phyloP scores from a whole-genome alignment of 2,113 vertebrate genomes.

The Charadrius vociferus region DNA sequence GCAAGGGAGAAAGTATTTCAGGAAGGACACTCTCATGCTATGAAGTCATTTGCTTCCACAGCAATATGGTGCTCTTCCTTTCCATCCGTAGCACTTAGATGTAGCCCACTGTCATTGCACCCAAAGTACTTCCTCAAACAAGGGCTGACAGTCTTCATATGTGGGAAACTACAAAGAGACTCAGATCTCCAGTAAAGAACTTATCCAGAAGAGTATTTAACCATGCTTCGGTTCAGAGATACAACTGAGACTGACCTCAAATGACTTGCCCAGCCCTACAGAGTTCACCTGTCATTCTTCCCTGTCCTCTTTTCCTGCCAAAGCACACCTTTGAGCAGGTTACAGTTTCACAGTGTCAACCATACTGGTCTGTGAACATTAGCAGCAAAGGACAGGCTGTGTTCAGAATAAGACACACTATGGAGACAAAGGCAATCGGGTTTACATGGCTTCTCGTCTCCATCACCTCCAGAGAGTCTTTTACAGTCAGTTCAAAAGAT shows the following conservation, averaged over 20 bases:
- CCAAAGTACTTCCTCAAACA: neutral
- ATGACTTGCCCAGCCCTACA: neutral
- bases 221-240: accelerated
- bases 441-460: neutral
- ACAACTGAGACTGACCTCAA: neutral
- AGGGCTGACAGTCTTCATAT: neutral
- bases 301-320: neutral
- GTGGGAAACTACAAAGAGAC: neutral
- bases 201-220: neutral
- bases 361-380: accelerated
- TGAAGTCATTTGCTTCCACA: neutral
- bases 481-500: neutral
- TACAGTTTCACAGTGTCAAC: neutral
- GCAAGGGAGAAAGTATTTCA: neutral
- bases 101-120: neutral
- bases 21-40: neutral
- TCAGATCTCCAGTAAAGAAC: neutral
- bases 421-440: neutral
- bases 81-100: neutral
- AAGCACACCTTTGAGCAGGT: neutral
- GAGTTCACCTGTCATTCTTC: neutral
- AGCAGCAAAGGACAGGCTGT: neutral
- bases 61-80: neutral
- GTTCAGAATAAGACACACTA: neutral
- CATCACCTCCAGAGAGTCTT: neutral